Base-by-base conservation (phyloP, 2,797 vertebrate genomes). In the Spatula clypeata region DNA sequence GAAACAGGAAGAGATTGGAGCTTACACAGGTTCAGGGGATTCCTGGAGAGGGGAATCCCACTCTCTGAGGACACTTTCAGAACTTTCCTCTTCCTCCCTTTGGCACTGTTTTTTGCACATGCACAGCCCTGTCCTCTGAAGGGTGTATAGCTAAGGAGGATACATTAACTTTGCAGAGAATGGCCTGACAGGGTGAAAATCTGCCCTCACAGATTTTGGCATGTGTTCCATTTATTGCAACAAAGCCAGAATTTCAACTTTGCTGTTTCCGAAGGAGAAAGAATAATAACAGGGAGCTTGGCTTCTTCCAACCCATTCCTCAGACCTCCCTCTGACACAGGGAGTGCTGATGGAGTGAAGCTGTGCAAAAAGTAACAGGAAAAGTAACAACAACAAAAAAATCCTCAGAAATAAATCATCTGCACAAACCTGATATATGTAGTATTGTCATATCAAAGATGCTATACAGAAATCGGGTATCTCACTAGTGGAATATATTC, bases 231-330 rank as follows among this genome's bases (percentile, higher is more conserved):
- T 70, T 92, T 92, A 49, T 71, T 71, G 32, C 31, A 58, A 74
- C 53, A 93, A 85, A 93, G 67, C 20, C 57, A 77, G 88, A 89
- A 57, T 77, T 87, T 87, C 66, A 66, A 58, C 40, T 82, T 34
- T 85, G 19, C 44, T 75, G 13, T 53, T 88, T 93, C 88, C 89
- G 81, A 85, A 92, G 40, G 55, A 65, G n/a, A 84, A 73, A 40
- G 58, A 66, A 13, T 51, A 82, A 67, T n/a, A 81, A 42, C 29
- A 31, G 44, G 65, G 65, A 72, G 23, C 57, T 79, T 88, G 64
- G 21, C 53, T 76, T 69, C 62, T 64, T 73, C 61, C 53, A 82
- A 32, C 31, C 17, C 4, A 2, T 34, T 91, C 42, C 53, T 76
- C 60, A 73, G 60, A 61, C 38, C 34, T 84, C 26, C 7, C 65